Percentiles rank a stretch among this genome's conserved stretches.
phyloP scores from a whole-genome alignment of 2,113 vertebrate genomes.

The Gorsachius goisagi region DNA sequence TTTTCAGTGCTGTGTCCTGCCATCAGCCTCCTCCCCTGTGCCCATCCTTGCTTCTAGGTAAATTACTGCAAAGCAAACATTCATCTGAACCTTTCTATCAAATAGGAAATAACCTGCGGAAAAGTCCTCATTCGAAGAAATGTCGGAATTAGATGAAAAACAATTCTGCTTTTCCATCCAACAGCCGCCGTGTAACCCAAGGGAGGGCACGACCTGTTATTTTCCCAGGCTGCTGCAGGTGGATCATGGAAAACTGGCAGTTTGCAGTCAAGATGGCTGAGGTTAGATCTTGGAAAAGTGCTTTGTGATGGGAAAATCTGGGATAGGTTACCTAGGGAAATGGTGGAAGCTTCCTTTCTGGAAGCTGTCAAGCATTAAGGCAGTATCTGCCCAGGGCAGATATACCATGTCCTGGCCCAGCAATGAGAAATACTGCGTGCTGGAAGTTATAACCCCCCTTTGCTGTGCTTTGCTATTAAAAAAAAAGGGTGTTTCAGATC shows the following conservation, averaged over 20 bases:
- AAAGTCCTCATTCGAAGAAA: not conserved
- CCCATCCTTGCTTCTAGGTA: not conserved
- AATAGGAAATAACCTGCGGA: not conserved
- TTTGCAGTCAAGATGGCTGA: not conserved
- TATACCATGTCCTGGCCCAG: not conserved
- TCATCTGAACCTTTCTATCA: not conserved
- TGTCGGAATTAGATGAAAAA: fast-evolving
- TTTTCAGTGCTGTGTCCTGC: not conserved
- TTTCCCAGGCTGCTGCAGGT: not conserved
- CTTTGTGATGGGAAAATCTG: not conserved
- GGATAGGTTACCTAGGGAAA: not conserved
- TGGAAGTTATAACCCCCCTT: not conserved
- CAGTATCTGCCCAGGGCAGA: not conserved
- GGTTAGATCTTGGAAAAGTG: not conserved
- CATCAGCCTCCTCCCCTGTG: not conserved
- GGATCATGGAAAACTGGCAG: not conserved
- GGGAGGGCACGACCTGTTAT: fast-evolving
- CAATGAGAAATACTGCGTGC: not conserved
- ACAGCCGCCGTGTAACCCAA: fast-evolving
- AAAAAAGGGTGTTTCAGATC: not conserved
- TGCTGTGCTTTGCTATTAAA: not conserved
- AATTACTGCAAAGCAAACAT: not conserved
- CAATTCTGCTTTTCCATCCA: not conserved
- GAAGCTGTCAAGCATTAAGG: not conserved
- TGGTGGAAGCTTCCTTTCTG: not conserved